These are phyloP conservation scores for Nebria salina DNA, from an alignment of 2,888 invertebrate species.

Conservation along the genomic window DNA sequence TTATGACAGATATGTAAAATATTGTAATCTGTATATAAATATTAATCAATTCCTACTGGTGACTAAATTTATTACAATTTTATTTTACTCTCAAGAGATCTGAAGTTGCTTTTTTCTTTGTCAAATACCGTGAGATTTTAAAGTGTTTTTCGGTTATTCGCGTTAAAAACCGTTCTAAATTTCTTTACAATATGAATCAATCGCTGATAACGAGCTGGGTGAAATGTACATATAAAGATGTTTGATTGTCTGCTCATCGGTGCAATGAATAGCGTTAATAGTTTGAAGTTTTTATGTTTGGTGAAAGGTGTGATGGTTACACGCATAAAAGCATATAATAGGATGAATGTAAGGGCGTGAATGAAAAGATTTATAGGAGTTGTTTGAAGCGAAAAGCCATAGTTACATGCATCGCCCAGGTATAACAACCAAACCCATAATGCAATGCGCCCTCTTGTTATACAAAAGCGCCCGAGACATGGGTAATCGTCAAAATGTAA, in stretches of 20 bases:
- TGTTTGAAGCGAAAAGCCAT: not conserved
- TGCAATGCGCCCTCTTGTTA: not conserved
- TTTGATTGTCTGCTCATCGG: not conserved
- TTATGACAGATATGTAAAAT: not conserved
- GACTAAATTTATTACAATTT: no score
- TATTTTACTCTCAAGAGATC: no score
- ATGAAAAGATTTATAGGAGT: not conserved
- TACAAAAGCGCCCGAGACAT: not conserved
- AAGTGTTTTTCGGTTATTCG: not conserved
- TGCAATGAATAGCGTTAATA: not conserved
- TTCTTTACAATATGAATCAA: not conserved
- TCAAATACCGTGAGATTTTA: not conserved
- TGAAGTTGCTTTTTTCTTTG: not conserved
- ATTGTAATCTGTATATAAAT: not conserved
- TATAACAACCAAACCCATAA: not conserved
- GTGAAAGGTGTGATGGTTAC: not conserved
- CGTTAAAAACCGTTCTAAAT: not conserved
- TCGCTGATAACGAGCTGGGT: not conserved
- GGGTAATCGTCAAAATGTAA: not conserved
- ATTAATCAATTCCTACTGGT: no score
- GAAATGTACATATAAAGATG: not conserved
- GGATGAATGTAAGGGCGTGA: conserved; percentile 1
- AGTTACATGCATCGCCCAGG: not conserved
- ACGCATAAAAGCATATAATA: not conserved
- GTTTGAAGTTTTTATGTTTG: not conserved